A percentile compares a stretch with the other conserved stretches of the same genome.
phyloP scores from a whole-genome alignment of 2,888 invertebrate species.

The Xanthorhoe spadicearia region DNA sequence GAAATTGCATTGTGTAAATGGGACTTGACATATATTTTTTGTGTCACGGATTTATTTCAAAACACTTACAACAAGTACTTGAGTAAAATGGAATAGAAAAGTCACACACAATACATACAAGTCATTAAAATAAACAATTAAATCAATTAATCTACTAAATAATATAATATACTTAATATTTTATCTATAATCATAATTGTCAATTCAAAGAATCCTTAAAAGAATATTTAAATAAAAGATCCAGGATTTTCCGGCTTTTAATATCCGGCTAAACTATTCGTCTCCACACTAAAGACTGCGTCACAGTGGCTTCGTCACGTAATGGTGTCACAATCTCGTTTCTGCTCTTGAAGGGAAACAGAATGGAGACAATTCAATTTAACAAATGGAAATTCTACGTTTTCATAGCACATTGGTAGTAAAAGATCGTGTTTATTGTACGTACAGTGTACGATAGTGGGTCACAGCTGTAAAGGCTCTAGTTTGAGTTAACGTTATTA shows the following conservation, averaged over 20 bases:
- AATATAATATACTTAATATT: no score
- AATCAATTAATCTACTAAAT: no score
- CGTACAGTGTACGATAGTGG: neutral
- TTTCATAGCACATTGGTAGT: constrained; percentile 13
- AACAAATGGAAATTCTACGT: constrained; percentile 28
- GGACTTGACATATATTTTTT: no score
- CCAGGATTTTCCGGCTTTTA: neutral
- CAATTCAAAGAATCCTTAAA: no score
- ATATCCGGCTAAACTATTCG: neutral
- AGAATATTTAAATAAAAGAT: no score
- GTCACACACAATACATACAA: no score
- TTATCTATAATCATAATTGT: no score
- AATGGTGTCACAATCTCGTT: constrained; percentile 33
- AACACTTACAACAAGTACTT: no score
- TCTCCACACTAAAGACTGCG: constrained; percentile 13
- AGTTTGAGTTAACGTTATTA: neutral
- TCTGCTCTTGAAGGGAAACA: constrained; percentile 32
- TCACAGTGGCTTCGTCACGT: constrained; percentile 33
- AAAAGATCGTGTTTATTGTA: constrained; percentile 7
- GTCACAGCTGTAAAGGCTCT: neutral
- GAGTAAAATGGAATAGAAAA: no score
- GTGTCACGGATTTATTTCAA: no score
- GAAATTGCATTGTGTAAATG: no score
- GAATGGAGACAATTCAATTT: constrained; percentile 29
- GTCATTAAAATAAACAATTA: no score